Conservation (phyloP, 1,140 invertebrate genomes). For the Gonatopus flavifemur region DNA sequence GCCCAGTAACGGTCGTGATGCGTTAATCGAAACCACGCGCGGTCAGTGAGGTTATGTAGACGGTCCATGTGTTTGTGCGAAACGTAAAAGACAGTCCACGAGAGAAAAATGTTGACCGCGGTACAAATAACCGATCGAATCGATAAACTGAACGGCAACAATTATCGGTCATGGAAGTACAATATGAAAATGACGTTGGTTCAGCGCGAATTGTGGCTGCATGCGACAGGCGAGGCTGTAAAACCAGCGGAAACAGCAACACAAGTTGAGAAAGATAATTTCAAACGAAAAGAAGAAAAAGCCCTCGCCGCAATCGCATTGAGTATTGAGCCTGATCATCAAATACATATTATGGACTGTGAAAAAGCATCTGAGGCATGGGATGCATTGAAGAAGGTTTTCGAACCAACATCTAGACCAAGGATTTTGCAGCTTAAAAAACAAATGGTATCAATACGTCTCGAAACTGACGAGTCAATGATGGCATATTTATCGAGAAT, state of each 20-base stretch:
- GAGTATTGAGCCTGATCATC: neutral
- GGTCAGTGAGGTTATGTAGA: too few relatives aligned
- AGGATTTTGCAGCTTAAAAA: slow-evolving; percentile 9
- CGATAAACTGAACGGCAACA: slow-evolving; percentile 3
- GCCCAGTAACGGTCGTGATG: too few relatives aligned
- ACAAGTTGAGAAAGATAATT: neutral
- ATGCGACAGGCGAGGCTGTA: neutral
- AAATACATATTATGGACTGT: slow-evolving; percentile 3
- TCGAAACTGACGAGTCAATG: slow-evolving; percentile 4
- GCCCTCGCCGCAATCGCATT: neutral
- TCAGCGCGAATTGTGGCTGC: slow-evolving; percentile 1
- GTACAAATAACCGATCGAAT: slow-evolving; percentile 4
- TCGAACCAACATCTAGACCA: slow-evolving; percentile 5
- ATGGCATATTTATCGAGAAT: neutral
- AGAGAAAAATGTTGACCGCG: too few relatives aligned
- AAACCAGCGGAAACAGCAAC: neutral
- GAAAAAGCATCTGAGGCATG: slow-evolving; percentile 1
- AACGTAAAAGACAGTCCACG: too few relatives aligned
- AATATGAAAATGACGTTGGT: slow-evolving; percentile 7
- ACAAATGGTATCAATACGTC: slow-evolving; percentile 1
- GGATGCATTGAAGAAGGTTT: slow-evolving; percentile 1
- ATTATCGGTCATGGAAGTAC: slow-evolving; percentile 6
- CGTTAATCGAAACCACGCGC: too few relatives aligned
- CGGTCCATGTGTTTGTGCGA: too few relatives aligned
- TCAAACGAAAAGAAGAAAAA: neutral